These are phyloP conservation scores for Leuciscus idus DNA, from an alignment of 2,113 vertebrate genomes.

Conservation along the genomic window DNA sequence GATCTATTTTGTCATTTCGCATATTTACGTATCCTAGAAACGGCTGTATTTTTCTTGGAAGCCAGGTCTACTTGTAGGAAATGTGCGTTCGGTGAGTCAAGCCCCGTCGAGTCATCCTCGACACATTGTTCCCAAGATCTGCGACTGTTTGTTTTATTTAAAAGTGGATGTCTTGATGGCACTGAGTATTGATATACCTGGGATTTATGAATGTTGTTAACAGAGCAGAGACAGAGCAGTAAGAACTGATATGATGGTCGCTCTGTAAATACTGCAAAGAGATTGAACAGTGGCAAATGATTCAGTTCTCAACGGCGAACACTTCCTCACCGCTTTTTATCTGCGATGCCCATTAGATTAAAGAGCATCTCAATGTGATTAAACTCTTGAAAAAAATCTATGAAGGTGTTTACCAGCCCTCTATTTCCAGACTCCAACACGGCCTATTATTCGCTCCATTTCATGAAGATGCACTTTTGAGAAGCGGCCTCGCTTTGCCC, in stretches of 20 bases:
- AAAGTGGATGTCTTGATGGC: constrained; percentile 20
- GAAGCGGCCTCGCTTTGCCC: not conserved
- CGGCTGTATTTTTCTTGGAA: constrained; percentile 87
- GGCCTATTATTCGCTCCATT: not conserved
- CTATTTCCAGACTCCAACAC: not conserved
- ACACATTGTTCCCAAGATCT: constrained; percentile 32
- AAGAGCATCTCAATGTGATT: constrained; percentile 55
- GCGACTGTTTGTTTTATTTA: constrained; percentile 11
- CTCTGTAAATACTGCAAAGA: constrained; percentile 32
- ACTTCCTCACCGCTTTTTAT: constrained; percentile 21
- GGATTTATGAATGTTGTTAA: constrained; percentile 45
- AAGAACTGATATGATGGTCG: not conserved
- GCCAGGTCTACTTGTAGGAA: constrained; percentile 73
- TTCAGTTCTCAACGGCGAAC: not conserved
- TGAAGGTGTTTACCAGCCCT: constrained; percentile 24
- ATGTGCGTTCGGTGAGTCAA: constrained; percentile 83
- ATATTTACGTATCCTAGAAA: constrained; percentile 91
- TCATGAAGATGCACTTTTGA: constrained; percentile 24
- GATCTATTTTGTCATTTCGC: constrained; percentile 87
- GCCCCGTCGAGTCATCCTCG: constrained; percentile 80
- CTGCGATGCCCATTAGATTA: constrained; percentile 42
- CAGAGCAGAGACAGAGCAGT: constrained; percentile 21
- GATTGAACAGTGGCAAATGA: not conserved
- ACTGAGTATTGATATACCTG: constrained; percentile 31
- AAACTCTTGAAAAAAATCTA: constrained; percentile 47